Evolutionary conservation across 2,888 invertebrate species (phyloP).

Genomic region (Cantharis nigra): DNA sequence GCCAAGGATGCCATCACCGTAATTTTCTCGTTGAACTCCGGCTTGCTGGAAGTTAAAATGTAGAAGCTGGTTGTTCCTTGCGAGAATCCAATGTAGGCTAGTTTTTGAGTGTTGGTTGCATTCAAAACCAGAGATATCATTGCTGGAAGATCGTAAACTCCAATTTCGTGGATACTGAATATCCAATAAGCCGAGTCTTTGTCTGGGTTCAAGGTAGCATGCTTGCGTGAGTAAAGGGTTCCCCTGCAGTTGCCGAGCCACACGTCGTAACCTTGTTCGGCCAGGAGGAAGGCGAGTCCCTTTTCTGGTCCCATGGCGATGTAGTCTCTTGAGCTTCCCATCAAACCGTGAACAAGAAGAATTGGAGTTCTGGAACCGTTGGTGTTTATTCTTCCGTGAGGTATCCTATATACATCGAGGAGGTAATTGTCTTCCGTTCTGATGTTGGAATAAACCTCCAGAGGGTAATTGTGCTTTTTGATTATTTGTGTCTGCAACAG

Average conservation of each 20-base stretch:
- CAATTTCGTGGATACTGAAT: constrained; percentile 77
- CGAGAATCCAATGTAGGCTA: constrained; percentile 76
- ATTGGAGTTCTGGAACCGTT: constrained; percentile 56
- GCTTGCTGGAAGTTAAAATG: constrained; percentile 62
- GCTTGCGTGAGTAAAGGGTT: constrained; percentile 59
- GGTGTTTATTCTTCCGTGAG: constrained; percentile 50
- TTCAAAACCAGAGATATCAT: constrained; percentile 69
- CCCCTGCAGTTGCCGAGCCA: constrained; percentile 68
- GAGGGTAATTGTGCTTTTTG: constrained; percentile 49
- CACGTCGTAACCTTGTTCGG: constrained; percentile 58
- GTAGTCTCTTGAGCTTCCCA: constrained; percentile 76
- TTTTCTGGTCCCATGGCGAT: constrained; percentile 67
- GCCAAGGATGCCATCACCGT: constrained; percentile 64
- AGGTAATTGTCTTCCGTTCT: constrained; percentile 57
- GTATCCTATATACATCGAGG: constrained; percentile 52
- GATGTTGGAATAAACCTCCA: constrained; percentile 50
- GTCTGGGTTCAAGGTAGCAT: constrained; percentile 50
- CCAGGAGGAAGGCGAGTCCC: constrained; percentile 55
- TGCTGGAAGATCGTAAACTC: constrained; percentile 74
- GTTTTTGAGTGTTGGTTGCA: constrained; percentile 59
- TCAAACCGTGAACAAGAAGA: constrained; percentile 76
- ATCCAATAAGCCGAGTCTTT: constrained; percentile 51
- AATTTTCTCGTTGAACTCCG: constrained; percentile 65
- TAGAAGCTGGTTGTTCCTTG: constrained; percentile 66
- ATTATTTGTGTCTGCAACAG: constrained; percentile 50